phyloP scores from a whole-genome alignment of 2,888 invertebrate species.

The Therioaphis trifolii region DNA sequence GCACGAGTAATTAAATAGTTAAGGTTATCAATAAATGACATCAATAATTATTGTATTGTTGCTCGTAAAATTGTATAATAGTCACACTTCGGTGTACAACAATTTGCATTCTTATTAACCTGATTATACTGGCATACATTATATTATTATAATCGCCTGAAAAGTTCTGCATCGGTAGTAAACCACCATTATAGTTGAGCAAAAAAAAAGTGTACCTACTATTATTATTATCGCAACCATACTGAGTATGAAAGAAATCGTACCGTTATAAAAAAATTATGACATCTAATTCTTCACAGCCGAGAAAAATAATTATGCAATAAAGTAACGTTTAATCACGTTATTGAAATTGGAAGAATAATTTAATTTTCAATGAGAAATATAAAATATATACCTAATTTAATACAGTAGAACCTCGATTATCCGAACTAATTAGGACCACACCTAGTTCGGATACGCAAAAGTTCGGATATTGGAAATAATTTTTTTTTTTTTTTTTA shows the following conservation, averaged over 20 bases:
- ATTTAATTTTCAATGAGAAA: no score
- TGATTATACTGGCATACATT: neutral
- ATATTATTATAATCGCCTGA: neutral
- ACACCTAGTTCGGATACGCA: no score
- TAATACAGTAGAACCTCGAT: no score
- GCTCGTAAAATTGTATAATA: neutral
- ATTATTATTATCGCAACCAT: neutral
- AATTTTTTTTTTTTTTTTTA: no score
- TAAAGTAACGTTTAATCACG: no score
- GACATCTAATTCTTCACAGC: neutral
- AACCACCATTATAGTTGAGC: neutral
- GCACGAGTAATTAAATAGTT: no score
- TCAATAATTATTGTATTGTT: no score
- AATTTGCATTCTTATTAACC: neutral
- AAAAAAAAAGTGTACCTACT: neutral
- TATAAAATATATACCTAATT: no score
- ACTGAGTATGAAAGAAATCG: neutral
- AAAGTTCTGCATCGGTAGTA: constrained; percentile 8
- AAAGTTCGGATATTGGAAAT: no score
- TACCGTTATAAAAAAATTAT: neutral
- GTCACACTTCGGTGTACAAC: neutral
- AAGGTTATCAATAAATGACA: no score
- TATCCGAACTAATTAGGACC: no score
- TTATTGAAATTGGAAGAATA: neutral
- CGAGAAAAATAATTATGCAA: neutral